Base-by-base conservation (phyloP, 2,797 vertebrate genomes). In the Streptopelia turtur region DNA sequence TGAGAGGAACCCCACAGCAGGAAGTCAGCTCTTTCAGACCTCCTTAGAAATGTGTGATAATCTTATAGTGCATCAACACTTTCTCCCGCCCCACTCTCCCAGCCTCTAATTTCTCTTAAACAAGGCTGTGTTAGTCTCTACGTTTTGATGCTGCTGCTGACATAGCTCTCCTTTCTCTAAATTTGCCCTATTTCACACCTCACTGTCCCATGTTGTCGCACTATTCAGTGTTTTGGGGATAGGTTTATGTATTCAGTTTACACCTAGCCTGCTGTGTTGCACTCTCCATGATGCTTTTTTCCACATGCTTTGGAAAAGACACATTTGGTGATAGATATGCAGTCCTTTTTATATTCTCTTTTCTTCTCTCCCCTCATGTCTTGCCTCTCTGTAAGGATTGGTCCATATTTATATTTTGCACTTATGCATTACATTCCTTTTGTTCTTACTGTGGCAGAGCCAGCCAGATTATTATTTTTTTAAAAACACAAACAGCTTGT, bases 1-100 rank as follows among this genome's bases (percentile, higher is more conserved):
- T 82, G 97, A 93, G 90, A 97, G 93, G 66, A 93, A 27, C 70
- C 17, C 68, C 95, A 45, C 95, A 95, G 94, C 94, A 95, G 97
- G 97, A 96, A 97, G 77, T 65, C 91, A 53, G 27, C 56, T 93
- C 90, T 86, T 89, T 95, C 90, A 94, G 70, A 83, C 70, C 93
- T 86, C 95, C 95, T 96, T 94, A 92, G 93, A 97, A 96, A 97
- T 88, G 91, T 95, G 94, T 77, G 88, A 95, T 96, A 96, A 97
- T 95, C 89, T 95, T 95, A 91, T 70, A 90, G 89, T 56, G 66
- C 87, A 93, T 35, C 75, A 68, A 96, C 96, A 96, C 96, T 95
- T 95, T 94, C 94, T 95, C 96, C 82, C 77, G 92, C 92, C 86
- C 39, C 81, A 93, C 80, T 63, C 77, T 77, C 92, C 52, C 61